These are phyloP conservation scores for Columba janthina DNA, from an alignment of 2,113 vertebrate species.

Conservation along the genomic window DNA sequence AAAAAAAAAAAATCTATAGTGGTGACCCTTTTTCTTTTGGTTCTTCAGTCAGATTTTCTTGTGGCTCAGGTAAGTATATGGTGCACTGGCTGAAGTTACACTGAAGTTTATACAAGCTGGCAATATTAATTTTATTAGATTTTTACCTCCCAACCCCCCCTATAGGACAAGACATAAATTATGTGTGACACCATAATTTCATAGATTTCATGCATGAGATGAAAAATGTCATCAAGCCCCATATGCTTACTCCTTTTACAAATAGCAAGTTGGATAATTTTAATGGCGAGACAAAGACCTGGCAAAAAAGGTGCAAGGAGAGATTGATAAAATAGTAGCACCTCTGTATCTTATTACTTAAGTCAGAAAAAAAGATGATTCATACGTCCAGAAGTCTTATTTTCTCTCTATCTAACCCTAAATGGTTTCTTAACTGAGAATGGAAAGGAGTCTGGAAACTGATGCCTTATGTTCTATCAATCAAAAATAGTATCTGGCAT, in stretches of 20 bases:
- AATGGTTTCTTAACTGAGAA: neutral
- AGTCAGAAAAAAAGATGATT: neutral
- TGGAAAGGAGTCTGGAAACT: neutral
- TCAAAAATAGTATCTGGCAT: neutral
- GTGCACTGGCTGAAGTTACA: neutral
- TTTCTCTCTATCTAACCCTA: neutral
- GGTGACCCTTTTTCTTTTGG: neutral
- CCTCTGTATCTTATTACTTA: neutral
- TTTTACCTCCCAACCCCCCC: accelerated
- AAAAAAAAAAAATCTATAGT: neutral
- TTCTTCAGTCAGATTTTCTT: neutral
- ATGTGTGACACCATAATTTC: neutral
- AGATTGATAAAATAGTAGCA: neutral
- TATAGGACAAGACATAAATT: neutral
- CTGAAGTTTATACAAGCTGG: neutral
- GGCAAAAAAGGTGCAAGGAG: neutral
- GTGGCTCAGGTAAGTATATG: neutral
- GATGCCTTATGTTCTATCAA: neutral
- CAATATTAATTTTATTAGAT: neutral
- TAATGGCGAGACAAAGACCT: neutral
- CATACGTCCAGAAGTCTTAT: neutral
- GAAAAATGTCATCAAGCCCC: neutral
- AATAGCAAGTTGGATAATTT: neutral
- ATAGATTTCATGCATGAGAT: neutral
- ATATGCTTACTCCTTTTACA: neutral